Conservation (phyloP, 2,113 vertebrate genomes). For the Neomonachus schauinslandi region DNA sequence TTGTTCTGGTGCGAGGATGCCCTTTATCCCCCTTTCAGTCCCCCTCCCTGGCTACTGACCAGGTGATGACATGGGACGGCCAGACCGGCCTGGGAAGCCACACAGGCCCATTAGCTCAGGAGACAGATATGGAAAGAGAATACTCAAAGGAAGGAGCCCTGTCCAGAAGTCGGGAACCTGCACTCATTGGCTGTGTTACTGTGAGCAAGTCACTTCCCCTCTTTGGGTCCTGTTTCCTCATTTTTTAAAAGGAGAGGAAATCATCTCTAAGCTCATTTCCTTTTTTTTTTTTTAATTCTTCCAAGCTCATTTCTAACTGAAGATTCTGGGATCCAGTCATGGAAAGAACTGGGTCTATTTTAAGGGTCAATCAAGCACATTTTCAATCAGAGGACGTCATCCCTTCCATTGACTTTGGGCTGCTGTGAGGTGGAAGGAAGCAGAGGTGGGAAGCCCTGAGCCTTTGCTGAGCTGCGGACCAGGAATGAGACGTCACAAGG, state of each 20-base stretch:
- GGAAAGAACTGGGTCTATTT: not conserved
- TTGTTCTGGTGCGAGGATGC: not conserved
- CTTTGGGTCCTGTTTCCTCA: not conserved
- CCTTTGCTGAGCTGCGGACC: not conserved
- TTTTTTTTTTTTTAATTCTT: not conserved
- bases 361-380: not conserved
- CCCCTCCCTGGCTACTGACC: not conserved
- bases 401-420: not conserved
- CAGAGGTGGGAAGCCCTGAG: not conserved
- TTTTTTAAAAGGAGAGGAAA: constrained; percentile 3
- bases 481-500: not conserved
- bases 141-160: not conserved
- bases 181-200: not conserved
- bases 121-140: not conserved
- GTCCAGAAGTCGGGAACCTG: not conserved
- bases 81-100: not conserved
- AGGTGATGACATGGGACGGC: not conserved
- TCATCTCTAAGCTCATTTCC: not conserved
- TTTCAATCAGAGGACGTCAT: not conserved
- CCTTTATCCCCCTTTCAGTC: not conserved
- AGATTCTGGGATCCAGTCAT: not conserved
- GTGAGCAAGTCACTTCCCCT: not conserved
- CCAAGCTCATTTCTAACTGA: not conserved
- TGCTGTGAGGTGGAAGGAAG: not conserved
- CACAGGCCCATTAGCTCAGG: not conserved